A percentile compares a stretch with the other conserved stretches of the same genome.
Evolutionary conservation across 2,797 vertebrate genomes (phyloP).

Genomic region (Cryptoprocta ferox): DNA sequence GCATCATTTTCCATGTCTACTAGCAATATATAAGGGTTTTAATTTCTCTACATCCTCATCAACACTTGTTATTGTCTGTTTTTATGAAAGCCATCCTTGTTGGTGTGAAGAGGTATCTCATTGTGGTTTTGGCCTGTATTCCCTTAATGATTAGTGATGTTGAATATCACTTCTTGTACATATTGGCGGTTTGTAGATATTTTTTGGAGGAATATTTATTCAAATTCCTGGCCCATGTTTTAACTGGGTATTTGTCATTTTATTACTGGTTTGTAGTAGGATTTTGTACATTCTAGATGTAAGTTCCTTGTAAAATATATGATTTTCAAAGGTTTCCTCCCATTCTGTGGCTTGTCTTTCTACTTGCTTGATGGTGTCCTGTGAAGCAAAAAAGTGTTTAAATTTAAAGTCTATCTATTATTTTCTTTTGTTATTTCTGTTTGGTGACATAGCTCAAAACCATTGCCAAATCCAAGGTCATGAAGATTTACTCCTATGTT

Average conservation of each 20-base stretch:
- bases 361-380: constrained; percentile 44
- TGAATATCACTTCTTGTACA: not conserved
- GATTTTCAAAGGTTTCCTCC: not conserved
- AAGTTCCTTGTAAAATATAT: not conserved
- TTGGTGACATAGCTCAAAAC: constrained; percentile 38
- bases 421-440: not conserved
- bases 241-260: not conserved
- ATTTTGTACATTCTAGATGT: constrained; percentile 22
- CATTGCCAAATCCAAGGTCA: not conserved
- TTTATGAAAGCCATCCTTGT: not conserved
- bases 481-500: constrained; percentile 35
- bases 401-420: constrained; percentile 25
- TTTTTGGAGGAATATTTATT: constrained; percentile 18
- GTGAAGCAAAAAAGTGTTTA: constrained; percentile 7
- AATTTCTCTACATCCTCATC: not conserved
- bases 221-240: constrained; percentile 30
- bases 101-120: not conserved
- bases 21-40: not conserved
- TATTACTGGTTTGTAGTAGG: not conserved
- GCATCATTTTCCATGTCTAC: not conserved
- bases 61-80: constrained; percentile 40
- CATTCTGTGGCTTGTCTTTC: not conserved
- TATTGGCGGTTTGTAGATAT: not conserved
- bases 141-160: not conserved
- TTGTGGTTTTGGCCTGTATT: not conserved